Percentiles rank a stretch among this genome's conserved stretches.
phyloP scores from a whole-genome alignment of 2,888 invertebrate species.

The Trichopria drosophilae region DNA sequence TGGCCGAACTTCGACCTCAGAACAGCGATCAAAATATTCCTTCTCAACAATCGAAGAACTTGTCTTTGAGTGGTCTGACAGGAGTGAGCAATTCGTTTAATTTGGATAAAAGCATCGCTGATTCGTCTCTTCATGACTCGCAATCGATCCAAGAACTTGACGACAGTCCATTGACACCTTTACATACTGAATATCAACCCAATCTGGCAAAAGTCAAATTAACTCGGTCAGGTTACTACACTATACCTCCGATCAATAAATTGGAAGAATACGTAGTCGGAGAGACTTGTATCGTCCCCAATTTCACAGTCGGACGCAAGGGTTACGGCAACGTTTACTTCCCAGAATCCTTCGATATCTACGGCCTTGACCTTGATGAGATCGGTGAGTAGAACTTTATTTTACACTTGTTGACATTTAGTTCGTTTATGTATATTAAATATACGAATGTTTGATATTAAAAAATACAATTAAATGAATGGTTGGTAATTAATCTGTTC shows the following conservation, averaged over 20 bases:
- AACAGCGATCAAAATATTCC: slow-evolving; percentile 26
- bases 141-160: too few species aligned
- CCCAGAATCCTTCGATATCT: slow-evolving; percentile 70
- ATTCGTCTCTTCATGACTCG: slow-evolving; percentile 35
- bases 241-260: slow-evolving; percentile 82
- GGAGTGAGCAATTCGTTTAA: slow-evolving; percentile 35
- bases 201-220: slow-evolving; percentile 79
- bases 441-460: background rate
- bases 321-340: slow-evolving; percentile 87
- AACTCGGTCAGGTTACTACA: slow-evolving; percentile 85
- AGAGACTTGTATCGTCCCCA: slow-evolving; percentile 79
- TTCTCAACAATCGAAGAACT: too few species aligned
- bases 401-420: too few species aligned
- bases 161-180: too few species aligned
- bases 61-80: slow-evolving; percentile 21
- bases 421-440: too few species aligned
- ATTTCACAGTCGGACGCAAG: slow-evolving; percentile 84
- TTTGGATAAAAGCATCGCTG: slow-evolving; percentile 37
- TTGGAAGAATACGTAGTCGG: slow-evolving; percentile 72
- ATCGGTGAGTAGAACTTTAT: slow-evolving; percentile 63
- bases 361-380: slow-evolving; percentile 83
- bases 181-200: slow-evolving; percentile 55
- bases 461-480: too few species aligned
- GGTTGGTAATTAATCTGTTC: too few species aligned
- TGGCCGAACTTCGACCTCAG: slow-evolving; percentile 48